Conservation (phyloP, 2,797 vertebrate genomes). For the Lepilemur septentrionalis region DNA sequence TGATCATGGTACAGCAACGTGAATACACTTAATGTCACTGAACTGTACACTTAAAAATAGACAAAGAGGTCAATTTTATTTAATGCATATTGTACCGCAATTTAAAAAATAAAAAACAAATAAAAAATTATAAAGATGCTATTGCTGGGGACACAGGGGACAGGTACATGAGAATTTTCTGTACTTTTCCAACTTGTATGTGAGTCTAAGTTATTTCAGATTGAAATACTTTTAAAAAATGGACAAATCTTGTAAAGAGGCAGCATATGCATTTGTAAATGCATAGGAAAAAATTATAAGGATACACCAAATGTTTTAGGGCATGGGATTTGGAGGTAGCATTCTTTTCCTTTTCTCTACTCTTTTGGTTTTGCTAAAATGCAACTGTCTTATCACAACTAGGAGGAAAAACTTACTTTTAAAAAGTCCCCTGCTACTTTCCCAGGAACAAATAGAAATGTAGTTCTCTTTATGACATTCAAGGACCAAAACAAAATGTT, state of each 20-base stretch:
- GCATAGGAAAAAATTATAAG: not conserved
- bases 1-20: fast-evolving
- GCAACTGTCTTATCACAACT: not conserved
- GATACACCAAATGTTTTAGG: not conserved
- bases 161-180: not conserved
- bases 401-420: not conserved
- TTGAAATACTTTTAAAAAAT: not conserved
- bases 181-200: not conserved
- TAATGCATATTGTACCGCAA: not conserved
- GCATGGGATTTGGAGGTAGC: not conserved
- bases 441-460: not conserved
- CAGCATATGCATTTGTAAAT: not conserved
- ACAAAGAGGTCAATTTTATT: not conserved
- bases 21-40: not conserved
- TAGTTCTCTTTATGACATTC: not conserved
- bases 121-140: not conserved
- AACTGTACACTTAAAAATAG: not conserved
- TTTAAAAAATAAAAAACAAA: not conserved
- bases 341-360: not conserved
- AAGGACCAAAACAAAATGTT: not conserved
- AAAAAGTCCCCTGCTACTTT: not conserved
- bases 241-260: not conserved
- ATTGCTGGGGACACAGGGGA: not conserved
- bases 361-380: not conserved
- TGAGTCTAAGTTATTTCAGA: not conserved